phyloP scores from a whole-genome alignment of 2,797 vertebrate genomes.

The Epinephelus malabaricus region DNA sequence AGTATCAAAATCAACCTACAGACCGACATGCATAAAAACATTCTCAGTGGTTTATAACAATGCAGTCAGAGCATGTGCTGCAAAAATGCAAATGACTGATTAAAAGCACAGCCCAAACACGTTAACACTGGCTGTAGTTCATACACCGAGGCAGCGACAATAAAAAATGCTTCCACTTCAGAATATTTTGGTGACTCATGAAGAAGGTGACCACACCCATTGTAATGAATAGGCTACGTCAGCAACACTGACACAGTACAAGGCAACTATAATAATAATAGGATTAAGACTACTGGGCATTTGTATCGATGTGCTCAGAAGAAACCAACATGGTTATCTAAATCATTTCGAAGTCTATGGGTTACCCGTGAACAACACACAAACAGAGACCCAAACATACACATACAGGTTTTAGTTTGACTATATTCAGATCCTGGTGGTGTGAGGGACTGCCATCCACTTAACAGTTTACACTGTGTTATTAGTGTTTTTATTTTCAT shows the following conservation, averaged over 20 bases:
- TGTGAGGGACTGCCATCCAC: not conserved
- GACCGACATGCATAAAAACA: too few relatives aligned
- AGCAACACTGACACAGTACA: not conserved
- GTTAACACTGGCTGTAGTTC: too few relatives aligned
- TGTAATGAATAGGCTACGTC: not conserved
- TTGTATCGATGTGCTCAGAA: not conserved
- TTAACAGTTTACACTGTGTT: not conserved
- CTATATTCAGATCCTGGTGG: not conserved
- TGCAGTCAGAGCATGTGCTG: not conserved
- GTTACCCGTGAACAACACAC: not conserved
- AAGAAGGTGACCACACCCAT: not conserved
- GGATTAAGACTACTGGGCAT: not conserved
- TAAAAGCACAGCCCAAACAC: too few relatives aligned
- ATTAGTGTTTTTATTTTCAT: too few relatives aligned
- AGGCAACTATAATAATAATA: not conserved
- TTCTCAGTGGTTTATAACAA: not conserved
- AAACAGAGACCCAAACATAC: not conserved
- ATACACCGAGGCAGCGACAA: not conserved
- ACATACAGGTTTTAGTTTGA: slow-evolving; percentile 3
- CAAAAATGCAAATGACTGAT: not conserved
- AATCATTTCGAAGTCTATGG: not conserved
- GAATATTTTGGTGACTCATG: not conserved
- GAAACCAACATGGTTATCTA: not conserved
- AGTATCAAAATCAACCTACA: too few relatives aligned
- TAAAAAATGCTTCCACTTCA: not conserved